Evolutionary conservation across 2,797 vertebrate genomes (phyloP).

Genomic region (Acanthornis magna): DNA sequence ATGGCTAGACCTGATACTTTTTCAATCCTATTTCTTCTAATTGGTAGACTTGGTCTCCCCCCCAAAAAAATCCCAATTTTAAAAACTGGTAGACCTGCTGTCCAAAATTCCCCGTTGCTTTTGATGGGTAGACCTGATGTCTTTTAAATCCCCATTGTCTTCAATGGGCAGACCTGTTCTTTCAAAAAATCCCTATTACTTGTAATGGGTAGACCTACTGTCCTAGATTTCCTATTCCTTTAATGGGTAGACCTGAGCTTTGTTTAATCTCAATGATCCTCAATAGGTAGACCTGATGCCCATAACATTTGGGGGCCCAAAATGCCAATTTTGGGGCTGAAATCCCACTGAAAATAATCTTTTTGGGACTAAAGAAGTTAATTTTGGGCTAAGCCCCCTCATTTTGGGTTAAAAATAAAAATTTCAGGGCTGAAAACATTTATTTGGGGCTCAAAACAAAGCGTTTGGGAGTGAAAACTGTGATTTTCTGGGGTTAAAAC

Average conservation of each 20-base stretch:
- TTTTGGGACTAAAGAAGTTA: not conserved
- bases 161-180: not conserved
- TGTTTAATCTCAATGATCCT: too few species aligned
- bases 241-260: not conserved
- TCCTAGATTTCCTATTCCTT: not conserved
- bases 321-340: not conserved
- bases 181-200: not conserved
- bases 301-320: too few species aligned
- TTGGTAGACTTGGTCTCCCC: too few species aligned
- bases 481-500: not conserved
- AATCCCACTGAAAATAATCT: not conserved
- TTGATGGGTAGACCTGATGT: too few species aligned
- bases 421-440: not conserved
- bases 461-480: not conserved
- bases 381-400: too few species aligned
- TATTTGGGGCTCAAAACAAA: not conserved
- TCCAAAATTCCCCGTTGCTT: not conserved
- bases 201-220: not conserved
- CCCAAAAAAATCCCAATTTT: too few species aligned
- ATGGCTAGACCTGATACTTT: not conserved
- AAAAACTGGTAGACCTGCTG: not conserved
- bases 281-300: not conserved
- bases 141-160: accelerated
- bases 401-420: too few species aligned
- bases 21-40: too few species aligned